Base-by-base conservation (phyloP, 2,888 invertebrate genomes). In the Blastobasis lacticolella region DNA sequence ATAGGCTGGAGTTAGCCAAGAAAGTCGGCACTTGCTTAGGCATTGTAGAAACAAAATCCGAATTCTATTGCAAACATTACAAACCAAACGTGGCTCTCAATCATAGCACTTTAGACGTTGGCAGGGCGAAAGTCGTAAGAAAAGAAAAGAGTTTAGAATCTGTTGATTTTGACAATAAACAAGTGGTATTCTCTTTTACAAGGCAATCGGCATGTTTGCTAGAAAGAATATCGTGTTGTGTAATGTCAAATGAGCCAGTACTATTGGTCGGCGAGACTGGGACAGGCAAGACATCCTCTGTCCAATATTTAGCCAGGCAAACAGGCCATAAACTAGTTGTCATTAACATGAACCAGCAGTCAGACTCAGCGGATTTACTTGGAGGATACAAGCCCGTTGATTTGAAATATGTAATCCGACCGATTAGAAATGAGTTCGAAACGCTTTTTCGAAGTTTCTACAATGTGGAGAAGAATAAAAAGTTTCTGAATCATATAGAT, bases 281-380 rank as follows among this genome's bases (percentile, higher is more conserved):
- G 47, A 98, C 97, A 0, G 99, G 99, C 0, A 99, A 99, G 88
- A 99, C 99, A 0, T 96, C 97, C 0, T 93, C 95, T 0, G 92
- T 99, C 1, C 99, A 99, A 74, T 97, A 95, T 78, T 86, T 99
- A 51, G 96, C 98, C 0, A 90, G 92, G 55, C 92, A 94, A 59
- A 92, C 95, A 0, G 94, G 95, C 0, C 94, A 95, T 61, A 95
- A 94, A 69, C 88, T 99, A 38, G 90, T 95, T 38, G 98, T 99
- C 0, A 95, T 99, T 37, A 99, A 99, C 74, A 96, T 99, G 96
- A 99, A 98, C 73, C 98, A 99, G 71, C 99, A 99, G 73, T 98
- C 97, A 46, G 99, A 99, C 81, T 96, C 96, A 6, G 94, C 97
- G 0, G 99, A 99, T 86, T 90, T 99, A 43, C 90, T 99, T 0